Conservation (phyloP, 2,888 invertebrate species). For the Tetramorium bicarinatum region DNA sequence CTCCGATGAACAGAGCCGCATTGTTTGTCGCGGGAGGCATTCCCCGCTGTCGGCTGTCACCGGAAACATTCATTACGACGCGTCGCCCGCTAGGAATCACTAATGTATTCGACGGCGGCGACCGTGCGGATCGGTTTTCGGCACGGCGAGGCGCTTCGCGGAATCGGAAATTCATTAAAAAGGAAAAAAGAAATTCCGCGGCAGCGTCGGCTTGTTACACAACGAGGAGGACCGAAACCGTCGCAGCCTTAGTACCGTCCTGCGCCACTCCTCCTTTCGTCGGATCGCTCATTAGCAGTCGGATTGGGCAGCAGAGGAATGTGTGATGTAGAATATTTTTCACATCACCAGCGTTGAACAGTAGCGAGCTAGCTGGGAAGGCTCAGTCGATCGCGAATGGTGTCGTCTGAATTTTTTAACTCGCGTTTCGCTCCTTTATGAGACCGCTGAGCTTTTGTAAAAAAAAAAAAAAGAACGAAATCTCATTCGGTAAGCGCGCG, state of each 20-base stretch:
- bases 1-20: slow-evolving; percentile 79
- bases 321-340: neutral
- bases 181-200: slow-evolving; percentile 70
- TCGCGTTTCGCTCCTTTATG: neutral
- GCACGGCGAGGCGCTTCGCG: slow-evolving; percentile 74
- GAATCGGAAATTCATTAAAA: slow-evolving; percentile 81
- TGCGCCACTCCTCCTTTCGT: slow-evolving; percentile 33
- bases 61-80: slow-evolving; percentile 85
- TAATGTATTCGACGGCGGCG: slow-evolving; percentile 80
- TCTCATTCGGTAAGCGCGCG: slow-evolving; percentile 2
- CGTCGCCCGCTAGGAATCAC: slow-evolving; percentile 82
- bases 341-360: neutral
- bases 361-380: neutral
- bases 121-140: slow-evolving; percentile 64
- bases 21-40: slow-evolving; percentile 84
- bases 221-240: slow-evolving; percentile 61
- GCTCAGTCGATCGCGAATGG: neutral
- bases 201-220: slow-evolving; percentile 65
- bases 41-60: slow-evolving; percentile 82
- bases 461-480: neutral
- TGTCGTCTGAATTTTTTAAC: neutral
- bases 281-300: slow-evolving; percentile 66
- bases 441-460: neutral
- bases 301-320: neutral
- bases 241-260: slow-evolving; percentile 24